phyloP scores from a whole-genome alignment of 2,113 vertebrate species.

The Cochlearius cochlearius region DNA sequence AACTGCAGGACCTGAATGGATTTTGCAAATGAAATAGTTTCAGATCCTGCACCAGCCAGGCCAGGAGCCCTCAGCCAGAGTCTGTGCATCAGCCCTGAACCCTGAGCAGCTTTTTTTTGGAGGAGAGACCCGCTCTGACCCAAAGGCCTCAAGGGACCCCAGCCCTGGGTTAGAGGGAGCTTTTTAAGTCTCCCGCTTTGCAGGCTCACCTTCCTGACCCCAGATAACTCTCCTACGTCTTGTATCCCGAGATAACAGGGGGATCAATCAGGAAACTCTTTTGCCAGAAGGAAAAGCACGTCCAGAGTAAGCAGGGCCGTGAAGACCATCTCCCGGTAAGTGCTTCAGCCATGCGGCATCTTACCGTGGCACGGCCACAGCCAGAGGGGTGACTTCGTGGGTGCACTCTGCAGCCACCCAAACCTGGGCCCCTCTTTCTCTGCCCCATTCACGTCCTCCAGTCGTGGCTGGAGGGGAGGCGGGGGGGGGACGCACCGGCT shows the following conservation, averaged over 20 bases:
- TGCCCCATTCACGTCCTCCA: background rate
- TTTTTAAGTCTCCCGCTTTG: background rate
- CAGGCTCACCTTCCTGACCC: background rate
- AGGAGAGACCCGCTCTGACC: background rate
- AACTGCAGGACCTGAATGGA: background rate
- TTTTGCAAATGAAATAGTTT: background rate
- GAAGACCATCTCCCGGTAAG: background rate
- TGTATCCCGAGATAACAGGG: background rate
- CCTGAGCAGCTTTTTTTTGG: background rate
- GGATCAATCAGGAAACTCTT: background rate
- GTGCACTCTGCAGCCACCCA: background rate
- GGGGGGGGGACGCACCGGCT: background rate
- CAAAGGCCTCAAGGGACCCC: background rate
- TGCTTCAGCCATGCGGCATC: background rate
- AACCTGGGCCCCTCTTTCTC: background rate
- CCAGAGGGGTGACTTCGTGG: background rate
- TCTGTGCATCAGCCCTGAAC: background rate
- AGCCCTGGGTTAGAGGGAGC: background rate
- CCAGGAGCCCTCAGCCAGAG: background rate
- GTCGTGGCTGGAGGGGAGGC: background rate
- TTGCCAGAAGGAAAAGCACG: background rate
- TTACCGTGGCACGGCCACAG: background rate
- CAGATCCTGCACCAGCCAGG: background rate
- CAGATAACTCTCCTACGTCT: background rate
- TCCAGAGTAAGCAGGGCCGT: background rate